phyloP scores from a whole-genome alignment of 64 coral and sea anemone species.

The Actinia tenebrosa region DNA sequence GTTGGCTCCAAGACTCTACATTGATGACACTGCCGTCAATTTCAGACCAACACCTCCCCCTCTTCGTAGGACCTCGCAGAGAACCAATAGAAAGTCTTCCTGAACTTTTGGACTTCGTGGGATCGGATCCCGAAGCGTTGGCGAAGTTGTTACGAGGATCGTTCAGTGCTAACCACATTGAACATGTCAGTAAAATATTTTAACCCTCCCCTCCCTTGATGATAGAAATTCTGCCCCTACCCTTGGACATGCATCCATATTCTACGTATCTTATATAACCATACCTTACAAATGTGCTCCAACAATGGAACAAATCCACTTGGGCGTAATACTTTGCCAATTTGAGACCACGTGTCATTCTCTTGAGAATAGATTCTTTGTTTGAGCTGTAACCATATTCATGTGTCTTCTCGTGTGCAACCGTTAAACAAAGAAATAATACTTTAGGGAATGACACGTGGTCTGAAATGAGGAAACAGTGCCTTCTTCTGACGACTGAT shows the following conservation, averaged over 20 bases:
- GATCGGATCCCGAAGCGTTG: conserved; percentile 48
- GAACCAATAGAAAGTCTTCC: conserved; percentile 69
- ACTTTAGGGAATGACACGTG: no score
- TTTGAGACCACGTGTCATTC: no score
- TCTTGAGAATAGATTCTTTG: no score
- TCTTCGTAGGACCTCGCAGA: conserved; percentile 36
- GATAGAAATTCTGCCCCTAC: neutral
- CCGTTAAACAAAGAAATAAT: no score
- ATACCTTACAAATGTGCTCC: no score
- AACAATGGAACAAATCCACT: neutral
- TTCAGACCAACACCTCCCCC: conserved; percentile 44
- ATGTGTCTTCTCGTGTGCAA: no score
- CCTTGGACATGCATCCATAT: neutral
- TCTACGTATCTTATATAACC: no score
- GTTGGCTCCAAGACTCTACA: conserved; percentile 92
- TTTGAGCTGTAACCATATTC: no score
- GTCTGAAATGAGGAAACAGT: no score
- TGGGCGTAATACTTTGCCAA: no score
- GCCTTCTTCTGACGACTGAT: no score
- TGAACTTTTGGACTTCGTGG: conserved; percentile 67
- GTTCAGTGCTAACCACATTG: conserved; percentile 56
- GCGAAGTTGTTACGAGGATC: conserved; percentile 57
- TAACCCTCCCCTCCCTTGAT: neutral
- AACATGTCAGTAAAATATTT: conserved; percentile 9
- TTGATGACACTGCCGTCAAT: conserved; percentile 82